phyloP scores from a whole-genome alignment of 2,113 vertebrate species.

The Myocastor coypus region DNA sequence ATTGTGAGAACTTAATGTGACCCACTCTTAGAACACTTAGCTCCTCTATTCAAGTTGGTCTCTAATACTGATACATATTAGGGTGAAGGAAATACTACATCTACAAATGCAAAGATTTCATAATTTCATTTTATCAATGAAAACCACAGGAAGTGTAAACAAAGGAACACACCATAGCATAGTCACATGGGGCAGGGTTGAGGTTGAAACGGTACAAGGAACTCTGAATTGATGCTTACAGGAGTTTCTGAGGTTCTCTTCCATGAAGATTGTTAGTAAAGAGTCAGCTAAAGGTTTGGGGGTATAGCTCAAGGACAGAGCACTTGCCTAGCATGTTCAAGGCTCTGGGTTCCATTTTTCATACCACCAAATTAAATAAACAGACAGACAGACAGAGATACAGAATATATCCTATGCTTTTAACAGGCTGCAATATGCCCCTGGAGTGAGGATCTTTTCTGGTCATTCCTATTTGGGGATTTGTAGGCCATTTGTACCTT shows the following conservation, averaged over 20 bases:
- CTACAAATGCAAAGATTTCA: neutral
- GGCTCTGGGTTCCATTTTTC: neutral
- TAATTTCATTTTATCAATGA: conserved; percentile 23
- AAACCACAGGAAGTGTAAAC: neutral
- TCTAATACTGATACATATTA: neutral
- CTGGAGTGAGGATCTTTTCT: neutral
- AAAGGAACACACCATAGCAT: neutral
- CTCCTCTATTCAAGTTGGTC: neutral
- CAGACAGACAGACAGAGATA: neutral
- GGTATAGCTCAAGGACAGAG: neutral
- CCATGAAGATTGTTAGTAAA: neutral
- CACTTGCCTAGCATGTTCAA: neutral
- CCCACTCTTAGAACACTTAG: neutral
- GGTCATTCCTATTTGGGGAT: neutral
- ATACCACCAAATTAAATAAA: neutral
- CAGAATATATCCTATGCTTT: neutral
- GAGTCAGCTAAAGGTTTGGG: neutral
- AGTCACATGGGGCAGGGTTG: neutral
- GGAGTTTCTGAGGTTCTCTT: conserved; percentile 24
- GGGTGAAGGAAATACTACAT: conserved; percentile 6
- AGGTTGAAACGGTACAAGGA: neutral
- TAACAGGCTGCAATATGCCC: neutral
- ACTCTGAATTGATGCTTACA: neutral
- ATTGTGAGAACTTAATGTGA: neutral
- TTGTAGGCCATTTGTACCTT: neutral